Conservation (phyloP, 2,113 vertebrate species). For the Chaenogobius annularis region DNA sequence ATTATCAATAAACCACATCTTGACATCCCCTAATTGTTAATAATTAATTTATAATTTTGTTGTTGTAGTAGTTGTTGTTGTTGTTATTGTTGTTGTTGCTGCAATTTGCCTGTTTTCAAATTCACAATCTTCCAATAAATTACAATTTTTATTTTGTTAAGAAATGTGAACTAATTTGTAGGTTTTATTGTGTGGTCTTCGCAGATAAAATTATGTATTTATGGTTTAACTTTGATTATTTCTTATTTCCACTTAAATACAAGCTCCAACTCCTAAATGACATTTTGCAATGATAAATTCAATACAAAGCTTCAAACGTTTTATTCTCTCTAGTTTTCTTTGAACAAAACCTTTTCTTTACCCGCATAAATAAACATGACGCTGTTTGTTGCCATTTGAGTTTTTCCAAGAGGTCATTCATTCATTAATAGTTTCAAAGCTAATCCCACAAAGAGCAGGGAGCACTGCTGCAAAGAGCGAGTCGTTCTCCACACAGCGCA, state of each 20-base stretch:
- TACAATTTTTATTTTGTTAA: too few relatives aligned
- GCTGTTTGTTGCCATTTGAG: slow-evolving; percentile 48
- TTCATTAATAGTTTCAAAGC: slow-evolving; percentile 47
- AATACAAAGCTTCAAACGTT: neutral
- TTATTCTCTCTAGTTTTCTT: neutral
- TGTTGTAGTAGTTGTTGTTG: too few relatives aligned
- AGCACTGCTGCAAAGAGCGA: slow-evolving; percentile 38
- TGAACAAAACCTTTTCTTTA: neutral
- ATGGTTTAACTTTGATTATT: neutral
- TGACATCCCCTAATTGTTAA: too few relatives aligned
- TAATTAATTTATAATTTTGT: too few relatives aligned
- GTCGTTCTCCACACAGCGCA: slow-evolving; percentile 46
- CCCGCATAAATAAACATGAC: slow-evolving; percentile 10
- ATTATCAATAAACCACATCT: too few relatives aligned
- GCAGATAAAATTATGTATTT: neutral
- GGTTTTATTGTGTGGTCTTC: neutral
- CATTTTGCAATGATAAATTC: too few relatives aligned
- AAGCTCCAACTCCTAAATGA: too few relatives aligned
- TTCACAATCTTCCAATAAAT: too few relatives aligned
- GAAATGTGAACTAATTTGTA: neutral
- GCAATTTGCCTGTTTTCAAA: too few relatives aligned
- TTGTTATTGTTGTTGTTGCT: too few relatives aligned
- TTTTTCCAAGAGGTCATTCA: slow-evolving; percentile 67
- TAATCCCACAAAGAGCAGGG: slow-evolving; percentile 54
- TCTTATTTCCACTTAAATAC: neutral